Conservation (phyloP, 2,797 vertebrate species). For the Enoplosus armatus region DNA sequence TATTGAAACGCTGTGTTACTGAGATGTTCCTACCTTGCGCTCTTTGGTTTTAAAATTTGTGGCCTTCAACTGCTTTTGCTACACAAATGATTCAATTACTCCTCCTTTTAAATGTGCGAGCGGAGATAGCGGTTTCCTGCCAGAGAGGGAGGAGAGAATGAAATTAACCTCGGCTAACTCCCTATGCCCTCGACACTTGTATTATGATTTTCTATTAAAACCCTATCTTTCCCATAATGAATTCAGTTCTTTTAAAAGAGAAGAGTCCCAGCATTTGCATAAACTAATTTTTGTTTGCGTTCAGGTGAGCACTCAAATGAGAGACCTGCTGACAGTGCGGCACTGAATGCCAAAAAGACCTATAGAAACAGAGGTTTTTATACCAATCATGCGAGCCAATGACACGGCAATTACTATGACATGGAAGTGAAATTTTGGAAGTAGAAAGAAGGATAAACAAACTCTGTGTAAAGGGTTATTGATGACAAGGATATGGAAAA, state of each 20-base stretch:
- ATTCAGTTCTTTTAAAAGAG: conserved; percentile 51
- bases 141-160: conserved; percentile 71
- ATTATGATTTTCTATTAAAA: conserved; percentile 81
- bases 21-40: conserved; percentile 39
- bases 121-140: conserved; percentile 70
- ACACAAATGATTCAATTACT: conserved; percentile 82
- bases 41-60: conserved; percentile 57
- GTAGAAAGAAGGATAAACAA: conserved; percentile 6
- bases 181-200: conserved; percentile 66
- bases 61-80: conserved; percentile 75
- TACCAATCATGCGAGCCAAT: conserved; percentile 18
- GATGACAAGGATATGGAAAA: neutral
- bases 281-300: conserved; percentile 69
- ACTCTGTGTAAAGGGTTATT: neutral
- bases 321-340: conserved; percentile 21
- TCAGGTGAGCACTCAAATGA: conserved; percentile 60
- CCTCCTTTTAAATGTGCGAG: conserved; percentile 77
- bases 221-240: conserved; percentile 69
- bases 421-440: too few species aligned
- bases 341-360: conserved; percentile 34
- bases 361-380: conserved; percentile 31
- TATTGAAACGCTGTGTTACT: conserved; percentile 33
- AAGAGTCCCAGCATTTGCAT: conserved; percentile 40
- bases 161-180: conserved; percentile 79
- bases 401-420: conserved; percentile 25